Conservation (phyloP, 2,113 vertebrate genomes). For the Sinocyclocheilus anophthalmus region DNA sequence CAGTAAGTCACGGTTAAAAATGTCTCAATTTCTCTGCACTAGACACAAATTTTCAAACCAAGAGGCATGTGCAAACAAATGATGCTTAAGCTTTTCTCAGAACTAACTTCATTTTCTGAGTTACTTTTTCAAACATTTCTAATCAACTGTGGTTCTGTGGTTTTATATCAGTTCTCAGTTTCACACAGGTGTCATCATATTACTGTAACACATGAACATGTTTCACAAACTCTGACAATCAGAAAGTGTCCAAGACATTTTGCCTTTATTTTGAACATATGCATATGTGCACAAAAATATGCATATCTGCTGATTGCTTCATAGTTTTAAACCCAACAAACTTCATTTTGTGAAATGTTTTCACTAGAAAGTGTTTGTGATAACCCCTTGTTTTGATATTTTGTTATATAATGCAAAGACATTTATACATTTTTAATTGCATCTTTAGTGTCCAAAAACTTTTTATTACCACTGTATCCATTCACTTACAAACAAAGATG, state of each 20-base stretch:
- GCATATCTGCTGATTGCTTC: background rate
- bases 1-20: background rate
- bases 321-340: background rate
- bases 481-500: slow-evolving; percentile 21
- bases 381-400: no score
- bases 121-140: background rate
- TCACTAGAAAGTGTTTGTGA: background rate
- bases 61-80: background rate
- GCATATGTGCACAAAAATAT: background rate
- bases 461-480: background rate
- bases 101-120: background rate
- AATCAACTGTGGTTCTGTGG: background rate
- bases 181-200: background rate
- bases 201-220: background rate
- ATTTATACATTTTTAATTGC: background rate
- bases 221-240: background rate
- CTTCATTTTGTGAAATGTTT: background rate
- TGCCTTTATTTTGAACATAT: background rate
- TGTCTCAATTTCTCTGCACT: background rate
- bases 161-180: background rate
- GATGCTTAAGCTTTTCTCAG: background rate
- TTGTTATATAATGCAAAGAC: background rate
- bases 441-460: background rate
- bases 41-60: background rate
- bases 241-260: background rate